Percentiles rank a stretch among this genome's conserved stretches.
These are phyloP conservation scores for Trididemnum nubilum DNA, from an alignment of 23 tunicate species.

Conservation along the genomic window DNA sequence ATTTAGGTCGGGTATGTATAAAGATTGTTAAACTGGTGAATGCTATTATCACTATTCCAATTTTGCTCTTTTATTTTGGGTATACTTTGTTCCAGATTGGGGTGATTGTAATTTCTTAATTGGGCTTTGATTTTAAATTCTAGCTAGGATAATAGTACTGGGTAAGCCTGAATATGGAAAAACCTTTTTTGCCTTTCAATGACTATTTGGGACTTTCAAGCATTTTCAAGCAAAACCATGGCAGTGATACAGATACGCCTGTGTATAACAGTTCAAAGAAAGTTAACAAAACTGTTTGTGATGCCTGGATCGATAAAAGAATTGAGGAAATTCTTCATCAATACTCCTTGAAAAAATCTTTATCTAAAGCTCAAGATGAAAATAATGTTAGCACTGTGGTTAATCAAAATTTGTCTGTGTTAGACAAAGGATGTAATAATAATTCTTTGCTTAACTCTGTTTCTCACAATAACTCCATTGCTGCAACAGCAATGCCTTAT, in stretches of 20 bases:
- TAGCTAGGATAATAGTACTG: too few species aligned
- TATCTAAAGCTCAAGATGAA: neutral
- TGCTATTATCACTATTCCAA: too few species aligned
- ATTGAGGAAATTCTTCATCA: conserved; percentile 31
- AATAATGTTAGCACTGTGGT: neutral
- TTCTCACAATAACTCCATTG: neutral
- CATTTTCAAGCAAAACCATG: conserved; percentile 4
- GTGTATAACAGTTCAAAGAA: neutral
- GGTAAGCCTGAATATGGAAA: conserved; percentile 34
- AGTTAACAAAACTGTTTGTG: conserved; percentile 5
- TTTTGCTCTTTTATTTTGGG: too few species aligned
- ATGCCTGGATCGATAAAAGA: conserved; percentile 37
- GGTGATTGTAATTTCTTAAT: too few species aligned
- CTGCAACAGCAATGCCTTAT: too few species aligned
- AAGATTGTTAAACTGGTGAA: too few species aligned
- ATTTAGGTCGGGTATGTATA: too few species aligned
- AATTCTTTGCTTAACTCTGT: too few species aligned
- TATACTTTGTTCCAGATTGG: too few species aligned
- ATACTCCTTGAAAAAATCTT: neutral
- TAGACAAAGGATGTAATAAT: neutral
- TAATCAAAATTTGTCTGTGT: neutral
- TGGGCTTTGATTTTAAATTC: too few species aligned
- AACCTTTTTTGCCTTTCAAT: conserved; percentile 22
- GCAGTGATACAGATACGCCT: neutral
- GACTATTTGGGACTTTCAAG: conserved; percentile 35